Conservation (phyloP, 2,888 invertebrate genomes). For the Erebia aethiops region DNA sequence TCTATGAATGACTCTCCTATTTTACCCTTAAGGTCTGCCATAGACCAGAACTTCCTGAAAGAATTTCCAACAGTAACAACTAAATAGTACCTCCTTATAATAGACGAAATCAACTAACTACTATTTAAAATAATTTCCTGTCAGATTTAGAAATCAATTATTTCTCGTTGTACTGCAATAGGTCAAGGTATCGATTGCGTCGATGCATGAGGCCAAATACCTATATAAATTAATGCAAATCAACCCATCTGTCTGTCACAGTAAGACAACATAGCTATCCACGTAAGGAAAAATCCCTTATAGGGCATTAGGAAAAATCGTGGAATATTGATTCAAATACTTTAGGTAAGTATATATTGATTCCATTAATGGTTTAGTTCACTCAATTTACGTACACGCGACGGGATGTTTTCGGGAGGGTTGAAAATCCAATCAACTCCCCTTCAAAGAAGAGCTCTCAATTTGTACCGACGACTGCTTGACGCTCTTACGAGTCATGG, state of each 20-base stretch:
- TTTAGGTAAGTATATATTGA: slow-evolving; percentile 1
- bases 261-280: neutral
- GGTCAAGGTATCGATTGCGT: slow-evolving; percentile 24
- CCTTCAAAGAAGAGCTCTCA: slow-evolving; percentile 43
- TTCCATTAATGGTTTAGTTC: slow-evolving; percentile 22
- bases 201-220: slow-evolving; percentile 2
- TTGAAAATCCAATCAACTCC: slow-evolving; percentile 54
- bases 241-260: neutral
- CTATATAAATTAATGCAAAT: neutral
- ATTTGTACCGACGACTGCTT: slow-evolving; percentile 40
- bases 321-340: neutral
- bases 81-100: too few relatives aligned
- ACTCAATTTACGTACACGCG: slow-evolving; percentile 11
- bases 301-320: neutral
- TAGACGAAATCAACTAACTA: too few relatives aligned
- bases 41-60: too few relatives aligned
- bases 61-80: too few relatives aligned
- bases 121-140: neutral
- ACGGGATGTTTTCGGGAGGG: slow-evolving; percentile 28
- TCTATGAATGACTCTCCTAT: too few relatives aligned
- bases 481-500: slow-evolving; percentile 28
- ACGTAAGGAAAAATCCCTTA: neutral
- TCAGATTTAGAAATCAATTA: slow-evolving; percentile 1
- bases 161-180: slow-evolving; percentile 16
- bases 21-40: too few relatives aligned